These are phyloP conservation scores for Pantherophis vulpinus DNA, from an alignment of 2,797 vertebrate species.

Conservation along the genomic window DNA sequence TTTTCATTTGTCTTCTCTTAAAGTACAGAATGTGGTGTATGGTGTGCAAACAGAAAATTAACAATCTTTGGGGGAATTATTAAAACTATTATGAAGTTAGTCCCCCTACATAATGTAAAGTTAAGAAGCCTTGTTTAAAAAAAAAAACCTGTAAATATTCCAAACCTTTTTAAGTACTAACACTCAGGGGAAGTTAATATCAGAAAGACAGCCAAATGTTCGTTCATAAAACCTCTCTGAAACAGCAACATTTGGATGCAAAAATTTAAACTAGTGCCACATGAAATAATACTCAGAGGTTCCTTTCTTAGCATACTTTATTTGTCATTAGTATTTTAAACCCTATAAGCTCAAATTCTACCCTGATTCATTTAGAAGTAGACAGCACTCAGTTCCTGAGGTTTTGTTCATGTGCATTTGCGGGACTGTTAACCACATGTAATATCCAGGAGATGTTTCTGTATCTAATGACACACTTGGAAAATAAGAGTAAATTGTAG, in stretches of 20 bases:
- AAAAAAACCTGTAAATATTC: constrained; percentile 5
- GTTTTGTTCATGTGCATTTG: constrained; percentile 64
- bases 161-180: constrained; percentile 44
- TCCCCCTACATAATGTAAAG: constrained; percentile 17
- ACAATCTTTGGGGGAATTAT: constrained; percentile 22
- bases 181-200: constrained; percentile 46
- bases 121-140: constrained; percentile 20
- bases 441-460: constrained; percentile 74
- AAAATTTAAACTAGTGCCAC: constrained; percentile 55
- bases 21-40: constrained; percentile 26
- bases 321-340: constrained; percentile 63
- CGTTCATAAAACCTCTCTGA: constrained; percentile 45
- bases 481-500: constrained; percentile 79
- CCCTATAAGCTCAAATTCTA: constrained; percentile 54
- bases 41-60: constrained; percentile 44
- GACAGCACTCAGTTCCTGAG: constrained; percentile 57
- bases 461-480: constrained; percentile 71
- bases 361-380: constrained; percentile 33
- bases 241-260: constrained; percentile 51
- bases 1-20: constrained; percentile 50
- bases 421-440: constrained; percentile 70
- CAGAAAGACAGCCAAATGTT: constrained; percentile 34
- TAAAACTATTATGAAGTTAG: constrained; percentile 17
- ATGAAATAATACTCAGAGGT: constrained; percentile 41
- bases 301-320: constrained; percentile 51